A percentile compares a stretch with the other conserved stretches of the same genome.
phyloP scores from a whole-genome alignment of 2,888 invertebrate genomes.

The Stenodera caucasica region DNA sequence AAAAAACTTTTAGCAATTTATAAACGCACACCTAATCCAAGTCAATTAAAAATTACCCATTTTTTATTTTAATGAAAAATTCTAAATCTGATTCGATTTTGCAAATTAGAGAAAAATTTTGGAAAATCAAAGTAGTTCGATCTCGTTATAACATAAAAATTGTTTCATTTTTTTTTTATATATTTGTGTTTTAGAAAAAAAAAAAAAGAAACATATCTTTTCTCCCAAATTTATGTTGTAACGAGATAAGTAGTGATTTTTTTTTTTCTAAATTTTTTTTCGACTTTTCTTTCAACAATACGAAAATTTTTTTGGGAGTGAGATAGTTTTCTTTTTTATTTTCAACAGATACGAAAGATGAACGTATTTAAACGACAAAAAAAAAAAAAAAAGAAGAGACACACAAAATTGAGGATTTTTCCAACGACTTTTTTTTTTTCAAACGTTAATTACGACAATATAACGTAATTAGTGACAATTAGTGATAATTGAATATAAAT shows the following conservation, averaged over 20 bases:
- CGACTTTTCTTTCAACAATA: constrained; percentile 32
- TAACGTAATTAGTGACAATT: constrained; percentile 4
- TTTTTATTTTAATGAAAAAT: neutral
- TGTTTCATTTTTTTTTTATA: too few species aligned
- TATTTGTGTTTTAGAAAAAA: too few species aligned
- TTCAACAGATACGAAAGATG: constrained; percentile 72
- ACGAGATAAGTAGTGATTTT: constrained; percentile 49
- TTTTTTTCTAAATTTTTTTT: constrained; percentile 12
- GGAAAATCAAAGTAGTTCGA: constrained; percentile 60
- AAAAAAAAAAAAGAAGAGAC: constrained; percentile 10
- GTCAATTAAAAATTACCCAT: constrained; percentile 33
- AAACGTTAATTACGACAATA: constrained; percentile 32
- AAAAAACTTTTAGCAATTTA: too few species aligned
- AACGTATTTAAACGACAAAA: constrained; percentile 62
- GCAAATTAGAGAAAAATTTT: too few species aligned
- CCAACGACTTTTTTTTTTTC: constrained; percentile 14
- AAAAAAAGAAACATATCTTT: constrained; percentile 52
- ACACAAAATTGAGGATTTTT: too few species aligned
- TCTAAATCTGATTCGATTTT: constrained; percentile 3
- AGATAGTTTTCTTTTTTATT: constrained; percentile 61
- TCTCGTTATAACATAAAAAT: constrained; percentile 66
- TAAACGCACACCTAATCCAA: constrained; percentile 12
- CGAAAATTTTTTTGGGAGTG: constrained; percentile 53
- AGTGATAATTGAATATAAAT: constrained; percentile 8
- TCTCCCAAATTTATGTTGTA: constrained; percentile 54